phyloP scores from a whole-genome alignment of 2,797 vertebrate species.

The Epinephelus coioides region DNA sequence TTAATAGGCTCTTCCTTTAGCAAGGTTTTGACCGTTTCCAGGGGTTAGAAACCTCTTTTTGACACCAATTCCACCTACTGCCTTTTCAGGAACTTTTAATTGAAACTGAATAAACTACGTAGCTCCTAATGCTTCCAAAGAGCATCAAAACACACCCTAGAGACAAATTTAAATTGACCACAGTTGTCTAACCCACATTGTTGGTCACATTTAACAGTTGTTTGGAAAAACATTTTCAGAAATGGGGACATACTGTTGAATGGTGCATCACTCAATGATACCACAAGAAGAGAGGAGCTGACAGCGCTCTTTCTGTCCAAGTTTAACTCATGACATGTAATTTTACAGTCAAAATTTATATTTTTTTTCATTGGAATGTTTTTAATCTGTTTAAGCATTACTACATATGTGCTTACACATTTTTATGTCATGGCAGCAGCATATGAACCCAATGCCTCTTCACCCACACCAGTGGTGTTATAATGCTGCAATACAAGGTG shows the following conservation, averaged over 20 bases:
- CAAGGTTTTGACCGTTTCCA: constrained; percentile 29
- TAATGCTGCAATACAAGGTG: not conserved
- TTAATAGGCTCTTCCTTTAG: constrained; percentile 16
- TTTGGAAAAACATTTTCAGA: constrained; percentile 37
- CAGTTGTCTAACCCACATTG: constrained; percentile 17
- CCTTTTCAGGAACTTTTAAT: constrained; percentile 35
- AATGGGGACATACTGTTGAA: constrained; percentile 20
- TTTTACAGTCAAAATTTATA: not conserved
- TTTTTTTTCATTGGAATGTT: not conserved
- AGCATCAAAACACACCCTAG: constrained; percentile 14
- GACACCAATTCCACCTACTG: constrained; percentile 15
- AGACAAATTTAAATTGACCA: constrained; percentile 28
- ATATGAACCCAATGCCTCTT: constrained; percentile 6
- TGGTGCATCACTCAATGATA: constrained; percentile 8
- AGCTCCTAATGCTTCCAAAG: not conserved
- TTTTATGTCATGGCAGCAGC: not conserved
- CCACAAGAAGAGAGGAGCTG: constrained; percentile 27
- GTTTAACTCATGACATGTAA: not conserved
- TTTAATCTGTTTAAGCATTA: not conserved
- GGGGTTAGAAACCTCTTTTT: constrained; percentile 32
- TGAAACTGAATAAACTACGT: constrained; percentile 36
- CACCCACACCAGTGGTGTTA: not conserved
- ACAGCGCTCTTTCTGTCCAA: constrained; percentile 12
- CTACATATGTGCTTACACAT: not conserved
- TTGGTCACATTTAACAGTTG: constrained; percentile 37